Percentiles rank a stretch among this genome's conserved stretches.
phyloP scores from a whole-genome alignment of 2,888 invertebrate species.

The Diarsia dahlii region DNA sequence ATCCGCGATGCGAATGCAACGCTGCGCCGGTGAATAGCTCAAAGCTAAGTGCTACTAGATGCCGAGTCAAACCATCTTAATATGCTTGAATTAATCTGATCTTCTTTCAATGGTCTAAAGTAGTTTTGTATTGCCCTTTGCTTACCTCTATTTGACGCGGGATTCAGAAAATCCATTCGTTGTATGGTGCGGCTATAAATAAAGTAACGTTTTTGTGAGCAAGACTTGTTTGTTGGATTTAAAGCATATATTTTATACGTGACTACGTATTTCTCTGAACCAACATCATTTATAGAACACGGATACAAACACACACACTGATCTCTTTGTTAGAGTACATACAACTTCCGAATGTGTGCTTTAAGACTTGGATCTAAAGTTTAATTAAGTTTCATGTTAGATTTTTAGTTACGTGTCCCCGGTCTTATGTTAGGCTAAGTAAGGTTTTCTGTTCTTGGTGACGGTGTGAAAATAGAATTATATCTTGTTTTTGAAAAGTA shows the following conservation, averaged over 20 bases:
- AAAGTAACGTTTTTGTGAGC: background rate
- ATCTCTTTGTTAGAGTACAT: background rate
- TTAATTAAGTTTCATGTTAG: constrained; percentile 7
- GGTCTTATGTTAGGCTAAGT: background rate
- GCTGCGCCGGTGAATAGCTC: constrained; percentile 33
- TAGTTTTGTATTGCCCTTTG: constrained; percentile 21
- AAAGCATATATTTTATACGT: constrained; percentile 3
- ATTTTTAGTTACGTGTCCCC: background rate
- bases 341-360: background rate
- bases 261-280: background rate
- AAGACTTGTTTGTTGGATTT: constrained; percentile 2
- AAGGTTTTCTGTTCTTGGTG: background rate
- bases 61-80: constrained; percentile 32
- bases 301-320: background rate
- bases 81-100: constrained; percentile 53
- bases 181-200: constrained; percentile 7
- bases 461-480: no score
- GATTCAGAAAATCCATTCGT: constrained; percentile 2
- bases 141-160: constrained; percentile 7
- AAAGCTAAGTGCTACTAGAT: constrained; percentile 48
- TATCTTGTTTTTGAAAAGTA: no score
- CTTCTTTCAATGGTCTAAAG: constrained; percentile 36
- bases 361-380: background rate
- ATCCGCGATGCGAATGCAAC: constrained; percentile 47
- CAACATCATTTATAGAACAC: background rate